Evolutionary conservation across 2,888 invertebrate species (phyloP).

Genomic region (Drosophila acutilabella): DNA sequence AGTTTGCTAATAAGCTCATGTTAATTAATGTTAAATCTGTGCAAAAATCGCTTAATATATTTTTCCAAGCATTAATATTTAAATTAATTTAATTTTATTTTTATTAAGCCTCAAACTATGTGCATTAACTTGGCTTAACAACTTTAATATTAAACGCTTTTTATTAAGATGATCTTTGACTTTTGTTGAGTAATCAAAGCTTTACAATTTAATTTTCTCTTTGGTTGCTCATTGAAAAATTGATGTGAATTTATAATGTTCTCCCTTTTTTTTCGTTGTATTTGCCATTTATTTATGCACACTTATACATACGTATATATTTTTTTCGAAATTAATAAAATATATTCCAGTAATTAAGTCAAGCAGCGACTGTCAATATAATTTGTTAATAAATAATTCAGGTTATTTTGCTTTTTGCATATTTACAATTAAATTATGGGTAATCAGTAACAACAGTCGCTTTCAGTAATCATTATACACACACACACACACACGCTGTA

Average conservation of each 20-base stretch:
- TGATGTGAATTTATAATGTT: conserved; percentile 18
- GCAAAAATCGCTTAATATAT: no score
- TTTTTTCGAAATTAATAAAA: conserved; percentile 76
- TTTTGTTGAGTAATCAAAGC: background rate
- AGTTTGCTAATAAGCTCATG: background rate
- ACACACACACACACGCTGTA: conserved; percentile 17
- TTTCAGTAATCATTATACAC: conserved; percentile 78
- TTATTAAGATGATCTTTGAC: background rate
- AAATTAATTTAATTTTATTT: no score
- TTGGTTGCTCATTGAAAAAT: conserved; percentile 6
- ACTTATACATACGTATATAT: conserved; percentile 1
- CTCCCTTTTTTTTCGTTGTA: background rate
- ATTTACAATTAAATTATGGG: conserved; percentile 80
- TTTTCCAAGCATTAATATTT: no score
- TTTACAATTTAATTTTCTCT: conserved; percentile 11
- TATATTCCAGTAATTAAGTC: conserved; percentile 80
- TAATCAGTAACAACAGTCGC: conserved; percentile 78
- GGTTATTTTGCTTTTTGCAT: conserved; percentile 76
- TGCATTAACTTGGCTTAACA: no score
- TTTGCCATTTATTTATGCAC: conserved; percentile 15
- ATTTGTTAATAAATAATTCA: conserved; percentile 80
- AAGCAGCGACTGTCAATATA: conserved; percentile 80
- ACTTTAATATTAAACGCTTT: background rate
- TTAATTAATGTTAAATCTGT: background rate
- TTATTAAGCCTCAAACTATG: no score